Percentiles rank a stretch among this genome's conserved stretches.
These are phyloP conservation scores for Ianthella basta DNA, from an alignment of 37 sponge, comb jelly and placozoan genomes.

Conservation along the genomic window DNA sequence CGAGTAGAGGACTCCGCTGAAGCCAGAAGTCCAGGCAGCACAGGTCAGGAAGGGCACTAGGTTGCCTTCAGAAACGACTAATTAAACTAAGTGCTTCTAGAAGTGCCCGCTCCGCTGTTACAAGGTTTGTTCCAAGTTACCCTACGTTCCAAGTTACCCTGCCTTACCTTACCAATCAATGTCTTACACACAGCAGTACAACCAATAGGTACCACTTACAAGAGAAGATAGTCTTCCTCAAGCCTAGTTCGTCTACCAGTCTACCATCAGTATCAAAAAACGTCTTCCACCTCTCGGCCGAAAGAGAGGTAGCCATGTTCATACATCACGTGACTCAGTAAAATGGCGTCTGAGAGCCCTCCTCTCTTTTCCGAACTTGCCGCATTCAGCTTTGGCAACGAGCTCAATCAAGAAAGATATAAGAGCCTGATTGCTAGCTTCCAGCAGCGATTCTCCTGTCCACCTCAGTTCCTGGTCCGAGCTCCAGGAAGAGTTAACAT, in stretches of 20 bases:
- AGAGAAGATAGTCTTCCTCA: slow-evolving; percentile 66
- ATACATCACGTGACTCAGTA: not conserved
- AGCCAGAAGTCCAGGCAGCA: too few relatives aligned
- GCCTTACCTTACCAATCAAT: too few relatives aligned
- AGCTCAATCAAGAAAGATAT: slow-evolving; percentile 57
- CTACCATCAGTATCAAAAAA: slow-evolving; percentile 82
- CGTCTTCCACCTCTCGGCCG: slow-evolving; percentile 25
- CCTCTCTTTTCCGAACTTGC: slow-evolving; percentile 46
- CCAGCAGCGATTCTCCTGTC: slow-evolving; percentile 37
- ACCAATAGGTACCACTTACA: too few relatives aligned
- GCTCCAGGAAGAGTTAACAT: slow-evolving; percentile 99
- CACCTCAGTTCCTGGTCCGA: slow-evolving; percentile 75
- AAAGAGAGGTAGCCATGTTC: slow-evolving; percentile 4
- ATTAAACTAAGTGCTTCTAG: too few relatives aligned
- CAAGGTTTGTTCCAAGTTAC: too few relatives aligned
- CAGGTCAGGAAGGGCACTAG: too few relatives aligned
- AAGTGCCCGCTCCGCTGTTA: too few relatives aligned
- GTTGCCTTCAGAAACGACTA: too few relatives aligned
- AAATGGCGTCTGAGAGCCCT: slow-evolving; percentile 35
- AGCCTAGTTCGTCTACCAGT: slow-evolving; percentile 59
- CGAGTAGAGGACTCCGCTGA: too few relatives aligned
- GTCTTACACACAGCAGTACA: too few relatives aligned
- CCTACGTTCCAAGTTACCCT: too few relatives aligned
- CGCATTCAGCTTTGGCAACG: slow-evolving; percentile 57
- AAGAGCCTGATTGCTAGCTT: slow-evolving; percentile 43